Evolutionary conservation across 2,113 vertebrate species (phyloP).

Genomic region (Typhlomys cinereus): DNA sequence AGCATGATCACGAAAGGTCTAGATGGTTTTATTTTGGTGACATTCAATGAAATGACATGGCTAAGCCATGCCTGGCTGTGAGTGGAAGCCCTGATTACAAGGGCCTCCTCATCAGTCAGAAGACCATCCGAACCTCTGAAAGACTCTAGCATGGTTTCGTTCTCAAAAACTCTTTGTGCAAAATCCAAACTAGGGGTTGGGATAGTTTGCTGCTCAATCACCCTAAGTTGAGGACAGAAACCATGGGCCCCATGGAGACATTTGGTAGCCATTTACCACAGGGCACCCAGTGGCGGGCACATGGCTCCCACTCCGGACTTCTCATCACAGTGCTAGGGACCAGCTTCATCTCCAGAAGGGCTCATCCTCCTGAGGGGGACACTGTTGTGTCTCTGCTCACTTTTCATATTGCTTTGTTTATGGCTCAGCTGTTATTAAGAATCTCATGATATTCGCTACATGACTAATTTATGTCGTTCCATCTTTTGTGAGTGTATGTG

Average conservation of each 20-base stretch:
- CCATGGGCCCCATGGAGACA: not conserved
- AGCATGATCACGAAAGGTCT: not conserved
- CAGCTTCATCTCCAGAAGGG: no score
- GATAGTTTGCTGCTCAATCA: constrained; percentile 39
- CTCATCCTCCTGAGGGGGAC: no score
- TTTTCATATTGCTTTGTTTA: constrained; percentile 23
- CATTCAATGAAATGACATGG: not conserved
- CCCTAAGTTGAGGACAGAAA: not conserved
- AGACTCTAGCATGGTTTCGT: not conserved
- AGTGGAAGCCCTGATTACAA: not conserved
- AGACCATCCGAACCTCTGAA: not conserved
- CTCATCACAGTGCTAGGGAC: no score
- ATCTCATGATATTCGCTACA: not conserved
- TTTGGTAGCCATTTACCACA: not conserved
- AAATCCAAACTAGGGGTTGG: not conserved
- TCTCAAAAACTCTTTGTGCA: not conserved
- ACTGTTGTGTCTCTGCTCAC: not conserved
- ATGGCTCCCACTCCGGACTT: no score
- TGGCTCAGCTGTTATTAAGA: not conserved
- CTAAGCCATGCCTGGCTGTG: not conserved
- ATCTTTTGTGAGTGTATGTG: not conserved
- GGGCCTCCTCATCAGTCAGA: not conserved
- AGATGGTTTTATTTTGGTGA: constrained; percentile 39
- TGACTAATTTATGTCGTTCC: not conserved
- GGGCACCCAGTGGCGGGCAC: no score